Base-by-base conservation (phyloP, 1,140 invertebrate genomes). In the Pachypeltis micranthus region DNA sequence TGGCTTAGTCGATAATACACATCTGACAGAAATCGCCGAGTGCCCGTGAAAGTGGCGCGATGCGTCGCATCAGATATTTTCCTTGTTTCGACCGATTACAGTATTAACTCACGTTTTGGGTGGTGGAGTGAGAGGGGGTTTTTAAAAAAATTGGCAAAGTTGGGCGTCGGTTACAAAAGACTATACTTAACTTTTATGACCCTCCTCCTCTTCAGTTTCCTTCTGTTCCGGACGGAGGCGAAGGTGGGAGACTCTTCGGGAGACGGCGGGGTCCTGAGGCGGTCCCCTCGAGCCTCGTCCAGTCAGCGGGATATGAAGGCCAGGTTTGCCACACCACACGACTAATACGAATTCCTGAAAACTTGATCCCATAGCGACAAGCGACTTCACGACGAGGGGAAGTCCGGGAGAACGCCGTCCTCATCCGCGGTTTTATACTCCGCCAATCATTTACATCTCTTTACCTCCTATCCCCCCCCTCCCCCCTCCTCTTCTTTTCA, bases 281-380 rank as follows among this genome's bases (percentile, higher is more conserved):
- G 12, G 12, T 10, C 47, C 47, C 47, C 47, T 4, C 47, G 12
- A 10, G 12, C 47, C 47, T 21, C 47, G 10, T 51, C 21, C 47
- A 16, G 12, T 21, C 21, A 14, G 47, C n/a, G n/a, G n/a, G n/a
- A n/a, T 51, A 51, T 51, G 47, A 51, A 51, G 47, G 47, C 47
- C 47, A 51, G 47, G 47, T 51, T 21, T 51, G 47, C 47, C 47
- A 51, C 47, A 51, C 47, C 47, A 51, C 47, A 51, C 47, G 12
- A 51, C 47, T 51, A 51, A 51, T 51, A 51, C 47, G 47, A 51
- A 51, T 51, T 51, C 47, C 47, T 51, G 47, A 51, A 51, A 51
- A 51, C 47, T 51, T 51, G 47, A 51, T 51, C 47, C 47, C 47
- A 51, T 51, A 51, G 47, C 47, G 12, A 10, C 47, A 21, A 21